Evolutionary conservation across 2,113 vertebrate genomes (phyloP), one percentile per base, ranked within the genome.

Genomic region (Labeo catla): DNA sequence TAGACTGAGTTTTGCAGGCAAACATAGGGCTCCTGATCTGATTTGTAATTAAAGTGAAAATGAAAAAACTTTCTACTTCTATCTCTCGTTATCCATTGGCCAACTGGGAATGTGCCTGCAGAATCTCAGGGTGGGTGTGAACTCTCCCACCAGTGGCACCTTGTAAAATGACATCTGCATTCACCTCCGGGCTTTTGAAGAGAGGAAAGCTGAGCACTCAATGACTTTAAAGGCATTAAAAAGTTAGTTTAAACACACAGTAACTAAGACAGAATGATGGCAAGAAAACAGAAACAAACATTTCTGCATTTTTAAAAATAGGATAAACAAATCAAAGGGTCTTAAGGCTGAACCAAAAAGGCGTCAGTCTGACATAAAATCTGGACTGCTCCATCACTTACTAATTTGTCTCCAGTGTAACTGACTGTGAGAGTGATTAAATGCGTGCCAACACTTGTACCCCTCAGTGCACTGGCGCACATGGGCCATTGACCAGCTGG

Each of bases 151-250:
- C 82, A 16, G 36, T 84, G 73, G 68, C 79, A 76, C 79, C 84
- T 82, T 82, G 61, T 87, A 87, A 89, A 89, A 87, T 59, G 43
- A 86, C 89, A 83, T 91, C 87, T 87, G 81, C 86, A 89, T 86
- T 89, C 84, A 79, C 73, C 52, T 59, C 83, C 50, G 13, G 82
- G 54, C 87, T 87, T 91, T 87, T 86, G 84, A 87, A 88, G 77
- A 84, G 61, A 84, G 43, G 52, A 81, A 74, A 82, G 52, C 82
- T 73, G 81, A 90, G 73, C 68, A 72, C 72, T 85, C 59, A 83
- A 83, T 78, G 70, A 77, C 83, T 85, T 87, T 77, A 82, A 87
- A 66, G 57, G 34, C 74, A 72, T 45, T 76, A 9, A 57, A 34
- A 84, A 54, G 11, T 82, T 39, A 52, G 63, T 54, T 74, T 83